These are phyloP conservation scores for Dyspetes luteomarginatus DNA, from an alignment of 2,888 invertebrate genomes.

Conservation along the genomic window DNA sequence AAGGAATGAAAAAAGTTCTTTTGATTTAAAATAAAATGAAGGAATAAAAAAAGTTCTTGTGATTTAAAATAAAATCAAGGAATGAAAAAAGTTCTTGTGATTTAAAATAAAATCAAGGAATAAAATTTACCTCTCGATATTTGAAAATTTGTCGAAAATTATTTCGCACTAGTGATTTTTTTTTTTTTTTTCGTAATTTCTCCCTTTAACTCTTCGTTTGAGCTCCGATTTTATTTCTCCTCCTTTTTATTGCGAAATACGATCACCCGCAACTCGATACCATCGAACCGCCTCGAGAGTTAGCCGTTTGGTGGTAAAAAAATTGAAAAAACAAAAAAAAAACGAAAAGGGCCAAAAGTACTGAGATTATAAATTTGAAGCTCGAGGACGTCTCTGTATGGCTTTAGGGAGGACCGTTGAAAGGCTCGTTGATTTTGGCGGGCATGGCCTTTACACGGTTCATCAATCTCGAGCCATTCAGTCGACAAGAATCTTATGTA, in stretches of 20 bases:
- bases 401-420: slow-evolving; percentile 14
- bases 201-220: slow-evolving; percentile 40
- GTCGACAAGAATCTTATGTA: too few species aligned
- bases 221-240: slow-evolving; percentile 46
- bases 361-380: slow-evolving; percentile 42
- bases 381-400: background rate
- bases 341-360: slow-evolving; percentile 40
- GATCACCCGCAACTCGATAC: slow-evolving; percentile 60
- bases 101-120: too few species aligned
- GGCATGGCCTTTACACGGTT: slow-evolving; percentile 43
- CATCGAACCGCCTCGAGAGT: slow-evolving; percentile 57
- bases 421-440: slow-evolving; percentile 1
- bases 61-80: too few species aligned
- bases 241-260: slow-evolving; percentile 56
- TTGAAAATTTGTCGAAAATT: too few species aligned
- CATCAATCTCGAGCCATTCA: too few species aligned
- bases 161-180: slow-evolving; percentile 64
- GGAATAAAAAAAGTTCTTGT: too few species aligned
- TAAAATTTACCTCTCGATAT: too few species aligned
- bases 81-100: too few species aligned
- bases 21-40: too few species aligned
- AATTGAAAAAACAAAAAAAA: slow-evolving; percentile 14
- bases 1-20: too few species aligned
- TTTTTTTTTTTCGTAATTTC: slow-evolving; percentile 23
- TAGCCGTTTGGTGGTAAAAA: slow-evolving; percentile 45